A percentile compares a stretch with the other conserved stretches of the same genome.
Conservation (phyloP, 2,797 vertebrate species). For the Sebastes trivittatus region DNA sequence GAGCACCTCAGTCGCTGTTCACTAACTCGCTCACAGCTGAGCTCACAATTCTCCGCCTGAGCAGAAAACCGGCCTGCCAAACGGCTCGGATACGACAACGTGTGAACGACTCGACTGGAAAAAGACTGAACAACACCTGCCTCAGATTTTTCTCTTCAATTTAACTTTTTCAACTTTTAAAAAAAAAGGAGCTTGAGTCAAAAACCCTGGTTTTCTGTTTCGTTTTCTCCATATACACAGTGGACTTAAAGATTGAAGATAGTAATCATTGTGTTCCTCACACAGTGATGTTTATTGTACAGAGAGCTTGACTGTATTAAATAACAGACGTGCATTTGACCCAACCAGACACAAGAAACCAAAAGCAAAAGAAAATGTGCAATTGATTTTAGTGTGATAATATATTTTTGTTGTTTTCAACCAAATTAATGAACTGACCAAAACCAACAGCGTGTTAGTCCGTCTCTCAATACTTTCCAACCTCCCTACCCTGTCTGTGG, state of each 20-base stretch:
- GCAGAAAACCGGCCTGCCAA: slow-evolving; percentile 6
- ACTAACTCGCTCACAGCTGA: slow-evolving; percentile 21
- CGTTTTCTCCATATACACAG: not conserved
- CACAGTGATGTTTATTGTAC: not conserved
- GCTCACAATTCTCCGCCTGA: slow-evolving; percentile 16
- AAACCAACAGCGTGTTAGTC: not conserved
- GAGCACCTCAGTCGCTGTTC: slow-evolving; percentile 2
- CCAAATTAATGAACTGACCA: not conserved
- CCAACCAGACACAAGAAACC: not conserved
- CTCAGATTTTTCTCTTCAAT: not conserved
- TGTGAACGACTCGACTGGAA: slow-evolving; percentile 15
- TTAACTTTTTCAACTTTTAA: not conserved
- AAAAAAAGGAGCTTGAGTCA: not conserved
- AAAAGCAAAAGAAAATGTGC: not conserved
- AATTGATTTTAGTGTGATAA: not conserved
- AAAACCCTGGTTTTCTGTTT: not conserved
- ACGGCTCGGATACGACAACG: not conserved
- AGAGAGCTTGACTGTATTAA: not conserved
- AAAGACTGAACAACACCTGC: not conserved
- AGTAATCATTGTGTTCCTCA: not conserved
- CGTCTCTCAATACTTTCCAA: not conserved
- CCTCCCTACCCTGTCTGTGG: not conserved
- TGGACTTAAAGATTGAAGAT: not conserved
- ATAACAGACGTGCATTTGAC: not conserved
- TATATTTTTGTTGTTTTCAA: not conserved